Evolutionary conservation across 2,888 invertebrate species (phyloP).

Genomic region (Tetragonisca angustula): DNA sequence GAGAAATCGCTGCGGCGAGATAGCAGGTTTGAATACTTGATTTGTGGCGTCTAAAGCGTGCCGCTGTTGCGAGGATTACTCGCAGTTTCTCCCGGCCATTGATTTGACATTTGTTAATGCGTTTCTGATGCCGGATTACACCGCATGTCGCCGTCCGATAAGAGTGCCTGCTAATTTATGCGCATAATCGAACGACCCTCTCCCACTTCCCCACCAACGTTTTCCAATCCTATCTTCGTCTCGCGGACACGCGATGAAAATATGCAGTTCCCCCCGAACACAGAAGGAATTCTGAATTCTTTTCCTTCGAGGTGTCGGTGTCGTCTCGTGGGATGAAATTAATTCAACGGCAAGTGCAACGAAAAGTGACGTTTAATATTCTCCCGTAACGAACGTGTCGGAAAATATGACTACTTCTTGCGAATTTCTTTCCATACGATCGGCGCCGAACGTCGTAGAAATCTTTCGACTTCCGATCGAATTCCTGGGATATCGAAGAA

Average conservation of each 20-base stretch:
- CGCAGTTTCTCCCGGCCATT: constrained; percentile 39
- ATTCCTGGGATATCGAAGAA: no score
- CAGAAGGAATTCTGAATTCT: background rate
- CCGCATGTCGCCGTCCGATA: constrained; percentile 72
- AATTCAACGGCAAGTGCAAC: background rate
- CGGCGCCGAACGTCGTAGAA: no score
- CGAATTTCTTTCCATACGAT: background rate
- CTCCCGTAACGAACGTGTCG: background rate
- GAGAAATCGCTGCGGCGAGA: constrained; percentile 45
- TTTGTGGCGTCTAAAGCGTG: constrained; percentile 71
- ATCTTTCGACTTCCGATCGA: no score
- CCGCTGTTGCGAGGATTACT: constrained; percentile 70
- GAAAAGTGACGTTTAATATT: background rate
- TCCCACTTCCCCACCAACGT: constrained; percentile 14
- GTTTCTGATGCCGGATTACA: constrained; percentile 80
- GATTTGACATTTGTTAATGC: constrained; percentile 79
- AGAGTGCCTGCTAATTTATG: constrained; percentile 76
- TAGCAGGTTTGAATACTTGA: constrained; percentile 68
- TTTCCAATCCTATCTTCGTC: constrained; percentile 28
- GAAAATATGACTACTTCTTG: background rate
- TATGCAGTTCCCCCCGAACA: background rate
- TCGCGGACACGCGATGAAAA: constrained; percentile 1
- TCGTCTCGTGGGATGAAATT: background rate
- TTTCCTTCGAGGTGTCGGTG: background rate
- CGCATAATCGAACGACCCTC: constrained; percentile 67